A percentile compares a stretch with the other conserved stretches of the same genome.
Evolutionary conservation across 23 tunicate species (phyloP).

Genomic region (Diplosoma virens): DNA sequence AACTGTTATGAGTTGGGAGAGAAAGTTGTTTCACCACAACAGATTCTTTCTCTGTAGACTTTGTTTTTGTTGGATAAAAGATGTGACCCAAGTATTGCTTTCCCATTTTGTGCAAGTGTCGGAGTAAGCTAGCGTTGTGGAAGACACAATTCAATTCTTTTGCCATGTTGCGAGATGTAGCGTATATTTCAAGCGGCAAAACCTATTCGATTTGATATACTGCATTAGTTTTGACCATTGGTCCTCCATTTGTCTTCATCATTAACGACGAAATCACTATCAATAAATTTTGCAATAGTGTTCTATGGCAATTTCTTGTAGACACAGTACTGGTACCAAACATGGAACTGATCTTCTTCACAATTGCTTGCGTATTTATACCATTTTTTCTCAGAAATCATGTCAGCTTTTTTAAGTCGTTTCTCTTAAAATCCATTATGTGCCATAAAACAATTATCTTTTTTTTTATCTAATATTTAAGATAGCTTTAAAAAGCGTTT

Average conservation of each 20-base stretch:
- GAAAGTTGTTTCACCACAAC: background rate
- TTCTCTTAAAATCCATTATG: background rate
- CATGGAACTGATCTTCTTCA: background rate
- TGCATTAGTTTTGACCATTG: background rate
- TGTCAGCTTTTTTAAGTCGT: background rate
- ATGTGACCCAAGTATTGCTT: background rate
- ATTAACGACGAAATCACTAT: background rate
- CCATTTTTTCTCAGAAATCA: background rate
- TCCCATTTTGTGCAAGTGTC: background rate
- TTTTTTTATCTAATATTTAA: background rate
- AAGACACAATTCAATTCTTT: too few species aligned
- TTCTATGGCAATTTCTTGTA: background rate
- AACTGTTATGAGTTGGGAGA: background rate
- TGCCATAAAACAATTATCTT: background rate
- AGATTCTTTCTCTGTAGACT: too few species aligned
- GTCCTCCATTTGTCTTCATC: background rate
- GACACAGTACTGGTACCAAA: background rate
- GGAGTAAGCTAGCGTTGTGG: background rate
- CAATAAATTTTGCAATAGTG: background rate
- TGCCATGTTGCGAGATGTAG: background rate
- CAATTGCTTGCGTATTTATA: background rate
- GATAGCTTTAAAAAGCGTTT: too few species aligned
- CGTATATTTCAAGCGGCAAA: background rate
- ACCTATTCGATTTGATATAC: background rate
- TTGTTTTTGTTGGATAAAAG: background rate